Conservation (phyloP, 1,140 invertebrate genomes). For the Drosophila chauvacae region DNA sequence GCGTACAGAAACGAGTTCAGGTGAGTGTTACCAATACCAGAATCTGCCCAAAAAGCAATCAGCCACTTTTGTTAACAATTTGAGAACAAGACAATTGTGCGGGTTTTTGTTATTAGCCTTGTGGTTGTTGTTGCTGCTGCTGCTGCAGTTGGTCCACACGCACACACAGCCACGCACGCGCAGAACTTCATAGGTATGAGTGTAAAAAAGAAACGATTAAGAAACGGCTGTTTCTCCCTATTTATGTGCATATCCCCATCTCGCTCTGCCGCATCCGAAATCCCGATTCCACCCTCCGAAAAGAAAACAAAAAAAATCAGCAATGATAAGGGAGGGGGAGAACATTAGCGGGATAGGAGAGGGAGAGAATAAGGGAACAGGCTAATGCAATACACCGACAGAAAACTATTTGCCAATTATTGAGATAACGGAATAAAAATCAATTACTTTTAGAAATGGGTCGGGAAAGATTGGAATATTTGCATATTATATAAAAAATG, state of each 20-base stretch:
- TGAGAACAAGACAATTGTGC: constrained; percentile 18
- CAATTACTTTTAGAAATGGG: not conserved
- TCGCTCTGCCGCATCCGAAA: constrained; percentile 30
- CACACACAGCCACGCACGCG: constrained; percentile 19
- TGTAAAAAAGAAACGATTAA: constrained; percentile 36
- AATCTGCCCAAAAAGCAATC: constrained; percentile 29
- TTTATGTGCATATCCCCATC: constrained; percentile 7
- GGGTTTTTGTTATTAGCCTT: constrained; percentile 14
- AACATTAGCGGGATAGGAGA: constrained; percentile 5
- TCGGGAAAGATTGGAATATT: not conserved
- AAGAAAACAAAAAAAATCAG: constrained; percentile 22
- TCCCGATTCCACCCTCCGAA: constrained; percentile 37
- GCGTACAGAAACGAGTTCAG: constrained; percentile 47
- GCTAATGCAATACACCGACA: constrained; percentile 25
- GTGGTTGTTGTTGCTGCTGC: not conserved
- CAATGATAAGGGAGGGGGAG: constrained; percentile 22
- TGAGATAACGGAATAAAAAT: not conserved
- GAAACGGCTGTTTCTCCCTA: constrained; percentile 47
- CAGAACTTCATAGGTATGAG: not conserved
- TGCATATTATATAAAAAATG: no score
- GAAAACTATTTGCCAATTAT: not conserved
- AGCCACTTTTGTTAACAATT: constrained; percentile 44
- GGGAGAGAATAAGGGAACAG: constrained; percentile 1
- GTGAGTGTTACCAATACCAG: constrained; percentile 40
- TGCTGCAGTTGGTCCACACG: constrained; percentile 30